A percentile compares a stretch with the other conserved stretches of the same genome.
These are phyloP conservation scores for Herpetotheres cachinnans DNA, from an alignment of 2,113 vertebrate species.

Conservation along the genomic window DNA sequence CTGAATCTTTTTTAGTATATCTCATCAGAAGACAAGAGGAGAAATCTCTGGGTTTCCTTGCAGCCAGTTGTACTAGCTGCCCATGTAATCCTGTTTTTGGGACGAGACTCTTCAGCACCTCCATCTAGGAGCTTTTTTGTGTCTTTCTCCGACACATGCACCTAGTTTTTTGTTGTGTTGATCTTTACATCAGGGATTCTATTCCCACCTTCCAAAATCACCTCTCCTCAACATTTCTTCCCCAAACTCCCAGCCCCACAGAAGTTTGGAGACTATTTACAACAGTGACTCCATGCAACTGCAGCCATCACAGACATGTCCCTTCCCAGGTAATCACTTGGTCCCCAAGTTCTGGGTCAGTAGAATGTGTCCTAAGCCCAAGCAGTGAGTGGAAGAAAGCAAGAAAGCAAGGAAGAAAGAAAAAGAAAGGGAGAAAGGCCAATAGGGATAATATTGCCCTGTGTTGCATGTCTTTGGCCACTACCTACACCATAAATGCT, in stretches of 20 bases:
- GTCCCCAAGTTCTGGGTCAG: not conserved
- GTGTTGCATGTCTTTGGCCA: not conserved
- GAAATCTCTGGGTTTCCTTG: not conserved
- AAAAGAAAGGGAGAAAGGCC: not conserved
- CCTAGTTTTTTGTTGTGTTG: not conserved
- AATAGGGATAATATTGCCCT: not conserved
- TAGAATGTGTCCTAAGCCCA: not conserved
- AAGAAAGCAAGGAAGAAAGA: not conserved
- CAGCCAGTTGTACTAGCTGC: not conserved
- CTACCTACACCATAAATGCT: not conserved
- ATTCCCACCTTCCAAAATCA: not conserved
- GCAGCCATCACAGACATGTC: fast-evolving
- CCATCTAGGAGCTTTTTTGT: not conserved
- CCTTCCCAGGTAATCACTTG: not conserved
- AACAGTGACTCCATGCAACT: not conserved
- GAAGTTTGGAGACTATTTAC: not conserved
- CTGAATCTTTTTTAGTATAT: not conserved
- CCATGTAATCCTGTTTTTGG: not conserved
- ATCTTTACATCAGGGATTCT: not conserved
- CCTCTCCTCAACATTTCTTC: not conserved
- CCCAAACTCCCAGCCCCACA: not conserved
- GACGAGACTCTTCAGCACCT: not conserved
- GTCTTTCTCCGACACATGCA: fast-evolving
- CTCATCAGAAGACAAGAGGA: not conserved
- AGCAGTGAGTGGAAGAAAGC: not conserved